Base-by-base conservation (phyloP, 2,113 vertebrate genomes). In the Toxotes chatareus region DNA sequence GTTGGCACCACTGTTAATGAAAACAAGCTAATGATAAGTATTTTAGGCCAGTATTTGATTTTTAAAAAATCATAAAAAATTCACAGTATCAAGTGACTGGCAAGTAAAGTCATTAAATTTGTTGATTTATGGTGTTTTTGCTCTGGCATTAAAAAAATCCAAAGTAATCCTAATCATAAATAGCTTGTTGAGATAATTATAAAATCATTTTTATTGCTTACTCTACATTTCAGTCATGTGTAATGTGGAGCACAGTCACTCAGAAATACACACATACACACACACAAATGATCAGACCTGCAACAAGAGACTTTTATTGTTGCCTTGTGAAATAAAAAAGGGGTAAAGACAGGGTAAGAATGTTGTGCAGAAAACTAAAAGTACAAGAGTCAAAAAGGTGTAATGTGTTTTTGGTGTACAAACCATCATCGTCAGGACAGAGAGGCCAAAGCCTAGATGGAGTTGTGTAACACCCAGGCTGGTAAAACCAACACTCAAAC, bases 41-140 rank as follows among this genome's bases (percentile, higher is more conserved):
- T 16, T 46, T 46, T 46, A 46, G 13, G 3, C 44, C 3, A 16
- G 4, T 46, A 46, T 27, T 27, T 27, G 27, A 16, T 16, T 46
- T 5, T 13, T 16, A 17, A 49, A 19, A 49, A 47, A 40, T 8
- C 4, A 1, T 53, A 2, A 55, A 55, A 55, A 23, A 44, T 11
- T 47, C n/a, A 23, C 21, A 19, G 49, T n/a, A 62, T n/a, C 7
- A 47, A 49, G 12, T 34, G 55, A 56, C 67, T 60, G 61, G 51
- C 27, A 21, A 16, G 31, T 69, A 42, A 65, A 16, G 42, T 71
- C 51, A 79, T 79, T 66, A 67, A 65, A 55, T 51, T 67, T 44
- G 36, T 8, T 42, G 19, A 61, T 16, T 23, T 36, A 47, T n/a
- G 55, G 12, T 62, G 32, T n/a, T 70, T 70, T 59, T 49, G 4